These are phyloP conservation scores for Ophioderma brevispina DNA, from an alignment of 35 echinoderm and acorn worm species.

Conservation along the genomic window DNA sequence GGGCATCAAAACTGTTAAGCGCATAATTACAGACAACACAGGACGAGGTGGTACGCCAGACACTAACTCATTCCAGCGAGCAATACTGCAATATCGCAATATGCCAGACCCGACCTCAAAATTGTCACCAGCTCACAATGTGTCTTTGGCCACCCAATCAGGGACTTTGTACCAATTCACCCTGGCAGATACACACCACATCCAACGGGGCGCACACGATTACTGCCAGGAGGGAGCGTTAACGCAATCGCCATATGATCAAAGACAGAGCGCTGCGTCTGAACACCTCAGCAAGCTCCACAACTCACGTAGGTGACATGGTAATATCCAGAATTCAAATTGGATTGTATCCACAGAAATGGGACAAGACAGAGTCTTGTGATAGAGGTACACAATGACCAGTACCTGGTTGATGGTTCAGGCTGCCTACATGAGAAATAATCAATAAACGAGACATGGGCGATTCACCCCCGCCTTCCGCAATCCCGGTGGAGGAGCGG, in stretches of 20 bases:
- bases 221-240: constrained; percentile 16
- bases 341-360: neutral
- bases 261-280: neutral
- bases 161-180: constrained; percentile 43
- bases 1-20: constrained; percentile 41
- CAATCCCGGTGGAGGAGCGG: too few relatives aligned
- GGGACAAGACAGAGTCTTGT: neutral
- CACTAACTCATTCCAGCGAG: constrained; percentile 39
- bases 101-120: constrained; percentile 22
- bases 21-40: constrained; percentile 48
- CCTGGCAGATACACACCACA: constrained; percentile 45
- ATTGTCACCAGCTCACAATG: constrained; percentile 28
- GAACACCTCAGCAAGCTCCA: neutral
- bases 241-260: neutral
- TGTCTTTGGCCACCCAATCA: constrained; percentile 47
- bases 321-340: neutral
- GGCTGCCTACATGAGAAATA: too few relatives aligned
- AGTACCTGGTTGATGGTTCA: neutral
- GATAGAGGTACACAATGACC: neutral
- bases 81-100: constrained; percentile 52
- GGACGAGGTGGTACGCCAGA: constrained; percentile 18
- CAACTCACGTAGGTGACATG: neutral
- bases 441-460: too few relatives aligned
- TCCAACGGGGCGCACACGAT: constrained; percentile 16
- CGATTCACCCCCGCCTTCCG: too few relatives aligned